Evolutionary conservation across 2,888 invertebrate genomes (phyloP).

Genomic region (Sepioteuthis lessoniana): DNA sequence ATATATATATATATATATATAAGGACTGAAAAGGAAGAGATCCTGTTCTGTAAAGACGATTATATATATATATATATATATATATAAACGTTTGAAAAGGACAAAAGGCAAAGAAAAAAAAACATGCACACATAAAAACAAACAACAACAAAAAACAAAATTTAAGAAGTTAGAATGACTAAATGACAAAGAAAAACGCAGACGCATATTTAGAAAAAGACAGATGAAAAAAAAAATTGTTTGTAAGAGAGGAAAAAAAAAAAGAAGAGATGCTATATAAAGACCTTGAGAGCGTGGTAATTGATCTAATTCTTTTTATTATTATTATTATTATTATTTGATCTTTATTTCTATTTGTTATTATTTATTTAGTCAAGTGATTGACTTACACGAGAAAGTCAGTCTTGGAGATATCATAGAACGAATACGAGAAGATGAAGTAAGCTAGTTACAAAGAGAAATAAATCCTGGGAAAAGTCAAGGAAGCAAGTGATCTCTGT

Average conservation of each 20-base stretch:
- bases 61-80: no score
- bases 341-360: background rate
- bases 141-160: no score
- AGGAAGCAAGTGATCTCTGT: background rate
- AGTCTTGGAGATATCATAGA: background rate
- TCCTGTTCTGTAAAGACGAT: no score
- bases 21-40: no score
- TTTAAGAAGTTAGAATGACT: no score
- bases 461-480: background rate
- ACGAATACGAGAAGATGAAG: background rate
- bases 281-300: background rate
- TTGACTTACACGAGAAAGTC: background rate
- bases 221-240: background rate
- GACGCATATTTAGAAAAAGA: no score
- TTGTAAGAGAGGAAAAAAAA: background rate
- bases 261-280: background rate
- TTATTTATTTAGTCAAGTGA: background rate
- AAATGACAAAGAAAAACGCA: no score
- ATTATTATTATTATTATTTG: no score
- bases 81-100: no score
- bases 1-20: no score
- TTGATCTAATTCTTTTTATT: background rate
- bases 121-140: no score
- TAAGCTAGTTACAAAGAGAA: background rate
- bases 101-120: no score